phyloP scores from a whole-genome alignment of 2,113 vertebrate genomes.

The Xyliphius kryptos region DNA sequence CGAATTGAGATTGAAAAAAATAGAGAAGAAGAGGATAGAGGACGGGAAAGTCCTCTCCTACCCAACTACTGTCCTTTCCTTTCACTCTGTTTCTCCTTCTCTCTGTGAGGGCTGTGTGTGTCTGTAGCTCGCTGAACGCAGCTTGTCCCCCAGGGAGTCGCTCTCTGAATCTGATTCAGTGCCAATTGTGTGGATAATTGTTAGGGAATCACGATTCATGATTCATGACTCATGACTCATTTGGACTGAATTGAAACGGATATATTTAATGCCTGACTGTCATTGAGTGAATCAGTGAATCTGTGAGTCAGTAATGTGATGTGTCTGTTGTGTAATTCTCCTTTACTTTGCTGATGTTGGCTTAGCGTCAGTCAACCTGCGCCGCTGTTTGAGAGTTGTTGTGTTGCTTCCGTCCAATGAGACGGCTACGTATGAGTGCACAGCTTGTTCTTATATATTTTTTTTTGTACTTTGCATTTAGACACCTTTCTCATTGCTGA shows the following conservation, averaged over 20 bases:
- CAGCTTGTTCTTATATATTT: too few relatives aligned
- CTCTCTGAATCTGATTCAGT: slow-evolving; percentile 21
- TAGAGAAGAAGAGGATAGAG: slow-evolving; percentile 22
- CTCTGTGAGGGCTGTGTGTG: slow-evolving; percentile 19
- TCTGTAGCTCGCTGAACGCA: too few relatives aligned
- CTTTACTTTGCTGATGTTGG: slow-evolving; percentile 26
- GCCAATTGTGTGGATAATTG: slow-evolving; percentile 24
- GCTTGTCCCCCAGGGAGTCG: too few relatives aligned
- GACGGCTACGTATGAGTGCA: too few relatives aligned
- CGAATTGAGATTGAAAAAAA: slow-evolving; percentile 2
- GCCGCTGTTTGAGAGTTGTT: too few relatives aligned
- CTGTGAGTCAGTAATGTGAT: slow-evolving; percentile 22
- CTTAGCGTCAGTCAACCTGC: too few relatives aligned
- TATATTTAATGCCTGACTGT: slow-evolving; percentile 18
- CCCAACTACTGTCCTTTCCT: slow-evolving; percentile 16
- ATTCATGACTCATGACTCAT: slow-evolving; percentile 28
- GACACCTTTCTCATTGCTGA: too few relatives aligned
- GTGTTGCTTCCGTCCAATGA: too few relatives aligned
- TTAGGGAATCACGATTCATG: slow-evolving; percentile 13
- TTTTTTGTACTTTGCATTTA: too few relatives aligned
- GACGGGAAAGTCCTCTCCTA: slow-evolving; percentile 21
- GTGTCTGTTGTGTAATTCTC: slow-evolving; percentile 30
- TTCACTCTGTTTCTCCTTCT: slow-evolving; percentile 31
- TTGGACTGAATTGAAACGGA: slow-evolving; percentile 25
- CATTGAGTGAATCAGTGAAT: slow-evolving; percentile 32